These are phyloP conservation scores for Amphipoea lucens DNA, from an alignment of 2,888 invertebrate species.

Conservation along the genomic window DNA sequence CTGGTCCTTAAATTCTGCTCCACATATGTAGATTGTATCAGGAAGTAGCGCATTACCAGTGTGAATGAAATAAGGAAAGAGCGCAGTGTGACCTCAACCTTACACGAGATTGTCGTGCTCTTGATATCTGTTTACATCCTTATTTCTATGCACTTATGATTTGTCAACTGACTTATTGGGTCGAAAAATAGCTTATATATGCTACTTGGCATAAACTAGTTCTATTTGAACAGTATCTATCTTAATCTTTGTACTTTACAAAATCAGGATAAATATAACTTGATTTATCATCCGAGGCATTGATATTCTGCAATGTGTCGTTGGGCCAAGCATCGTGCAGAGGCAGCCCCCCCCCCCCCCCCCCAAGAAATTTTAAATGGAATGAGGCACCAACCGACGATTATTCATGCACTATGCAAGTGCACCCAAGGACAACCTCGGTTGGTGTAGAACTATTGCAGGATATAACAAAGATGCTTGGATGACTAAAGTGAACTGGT, in stretches of 20 bases:
- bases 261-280: not conserved
- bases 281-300: not conserved
- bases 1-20: constrained; percentile 9
- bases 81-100: constrained; percentile 49
- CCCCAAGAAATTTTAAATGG: too few relatives aligned
- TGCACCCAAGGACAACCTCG: too few relatives aligned
- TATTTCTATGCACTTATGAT: constrained; percentile 22
- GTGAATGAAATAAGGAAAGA: constrained; percentile 59
- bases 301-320: not conserved
- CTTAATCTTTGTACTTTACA: not conserved
- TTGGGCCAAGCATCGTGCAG: not conserved
- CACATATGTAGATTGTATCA: constrained; percentile 41
- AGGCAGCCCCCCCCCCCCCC: too few relatives aligned
- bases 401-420: too few relatives aligned
- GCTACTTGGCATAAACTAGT: too few relatives aligned
- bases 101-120: constrained; percentile 41
- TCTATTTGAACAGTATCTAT: too few relatives aligned
- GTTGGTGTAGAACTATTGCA: too few relatives aligned
- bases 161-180: not conserved
- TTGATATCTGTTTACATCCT: constrained; percentile 58
- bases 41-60: constrained; percentile 43
- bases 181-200: too few relatives aligned
- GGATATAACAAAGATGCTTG: too few relatives aligned
- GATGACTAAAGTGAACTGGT: too few relatives aligned
- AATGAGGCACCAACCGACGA: too few relatives aligned